Base-by-base conservation (phyloP, 2,888 invertebrate genomes). In the Crocallis elinguaria region DNA sequence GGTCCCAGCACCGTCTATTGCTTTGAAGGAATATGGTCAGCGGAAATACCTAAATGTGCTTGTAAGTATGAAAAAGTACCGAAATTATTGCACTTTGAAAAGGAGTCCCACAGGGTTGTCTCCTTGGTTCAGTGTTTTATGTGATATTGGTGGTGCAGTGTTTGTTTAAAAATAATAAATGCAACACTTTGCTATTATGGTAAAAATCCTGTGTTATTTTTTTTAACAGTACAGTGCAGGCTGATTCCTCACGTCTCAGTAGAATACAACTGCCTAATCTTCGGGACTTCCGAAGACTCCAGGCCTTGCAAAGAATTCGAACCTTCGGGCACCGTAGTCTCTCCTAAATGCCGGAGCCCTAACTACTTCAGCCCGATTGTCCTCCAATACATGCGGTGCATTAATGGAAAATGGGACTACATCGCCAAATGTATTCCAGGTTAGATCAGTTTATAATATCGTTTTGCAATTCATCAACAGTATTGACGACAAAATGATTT, bases 331-430 rank as follows among this genome's bases (percentile, higher is more conserved):
- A 57, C 57, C 11, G 32, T 30, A 1, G 61, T 59, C 11, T 37
- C 25, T 0, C 63, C 63, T 0, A 16, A 27, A 0, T 64, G 63
- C 30, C 46, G 49, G n/a, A 43, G 33, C 1, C 58, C 51, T 0
- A 41, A 53, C 25, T 61, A 59, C 43, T 53, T 57, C 37, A 13
- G 49, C 5, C 9, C 42, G 1, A 49, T 42, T 5, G 30, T 32
- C 0, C 35, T 61, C 0, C 19, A 27, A 0, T 36, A 43, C 5
- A 64, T 64, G 63, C 38, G 41, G 5, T 64, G 63, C 11, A 45
- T 42, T 11, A 48, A 55, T 66, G 79, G 63, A 0, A 49, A 33
- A 8, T 64, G 59, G 59, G 52, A 61, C 12, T 9, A 33, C 9
- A 16, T 33, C 33, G 33, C 16, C 14, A 33, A 14, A 16, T 16